These are phyloP conservation scores for Dascyllus trimaculatus DNA, from an alignment of 2,113 vertebrate genomes.

Conservation along the genomic window DNA sequence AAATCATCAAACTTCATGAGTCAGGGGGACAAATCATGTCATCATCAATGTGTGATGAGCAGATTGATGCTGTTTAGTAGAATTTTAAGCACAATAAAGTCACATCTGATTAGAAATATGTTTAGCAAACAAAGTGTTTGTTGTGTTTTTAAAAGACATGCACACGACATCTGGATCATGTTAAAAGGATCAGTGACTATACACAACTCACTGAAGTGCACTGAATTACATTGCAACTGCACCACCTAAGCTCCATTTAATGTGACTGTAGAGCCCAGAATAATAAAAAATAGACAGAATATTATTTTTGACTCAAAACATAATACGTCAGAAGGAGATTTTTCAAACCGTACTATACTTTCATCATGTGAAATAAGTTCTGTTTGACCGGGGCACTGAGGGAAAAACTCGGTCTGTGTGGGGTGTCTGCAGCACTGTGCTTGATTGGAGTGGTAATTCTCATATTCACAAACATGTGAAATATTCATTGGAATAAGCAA, in stretches of 20 bases:
- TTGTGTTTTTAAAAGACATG: too few species aligned
- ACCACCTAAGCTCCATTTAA: background rate
- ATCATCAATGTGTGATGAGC: background rate
- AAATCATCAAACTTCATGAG: slow-evolving; percentile 33
- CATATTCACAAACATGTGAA: slow-evolving; percentile 64
- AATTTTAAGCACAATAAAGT: background rate
- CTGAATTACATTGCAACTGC: background rate
- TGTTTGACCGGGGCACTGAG: background rate
- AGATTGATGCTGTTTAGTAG: background rate
- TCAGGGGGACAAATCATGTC: background rate
- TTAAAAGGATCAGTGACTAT: too few species aligned
- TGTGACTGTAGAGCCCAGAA: background rate
- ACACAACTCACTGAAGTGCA: background rate
- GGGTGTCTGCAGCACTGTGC: slow-evolving; percentile 6
- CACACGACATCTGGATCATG: too few species aligned
- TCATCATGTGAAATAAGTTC: background rate
- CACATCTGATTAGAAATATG: background rate
- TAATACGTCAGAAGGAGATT: background rate
- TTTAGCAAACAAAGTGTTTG: too few species aligned
- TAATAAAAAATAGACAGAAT: background rate
- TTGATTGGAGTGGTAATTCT: slow-evolving; percentile 52
- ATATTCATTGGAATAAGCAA: slow-evolving; percentile 73
- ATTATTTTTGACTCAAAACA: background rate
- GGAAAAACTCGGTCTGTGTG: background rate
- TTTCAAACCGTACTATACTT: background rate